Base-by-base conservation (phyloP, 2,888 invertebrate species). In the Heliconius cydno region DNA sequence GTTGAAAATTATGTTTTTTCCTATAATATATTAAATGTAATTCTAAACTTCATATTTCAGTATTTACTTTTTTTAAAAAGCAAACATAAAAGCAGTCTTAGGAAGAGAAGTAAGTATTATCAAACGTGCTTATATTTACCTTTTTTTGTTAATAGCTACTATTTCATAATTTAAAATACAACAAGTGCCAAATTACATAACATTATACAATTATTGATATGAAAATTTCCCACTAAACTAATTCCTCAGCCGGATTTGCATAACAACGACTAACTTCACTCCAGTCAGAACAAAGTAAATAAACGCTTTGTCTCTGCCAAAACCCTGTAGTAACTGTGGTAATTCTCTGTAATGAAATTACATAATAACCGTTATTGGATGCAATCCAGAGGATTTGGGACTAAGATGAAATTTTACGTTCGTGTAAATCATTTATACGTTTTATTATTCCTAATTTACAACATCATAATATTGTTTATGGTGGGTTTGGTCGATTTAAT, bases 281-380 rank as follows among this genome's bases (percentile, higher is more conserved):
- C 34, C 46, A 68, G 34, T 67, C 25, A 28, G 52, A 67, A 68
- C 76, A 68, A 76, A 67, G 76, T 68, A 76, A 76, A 76, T 57
- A 76, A 68, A 67, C 76, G 67, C 67, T 67, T 66, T 75, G 75
- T 75, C 65, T 76, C 34, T 76, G 76, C 76, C 76, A 76, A 76
- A 75, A 76, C 52, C 52, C 67, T 67, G 67, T 68, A 68, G 67
- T 57, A 79, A 74, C 63, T 74, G n/a, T 73, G 65, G 74, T 79
- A 74, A 79, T 81, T 75, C 75, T 57, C 75, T 28, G 79, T 79
- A 81, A 79, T 73, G 68, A 73, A 79, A 81, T 81, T 76, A 79
- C 79, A 81, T 77, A 74, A 70, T 79, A 79, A 79, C 81, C 52
- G 81, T 74, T 66, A 77, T 81, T 81, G 81, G 81, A 81, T 72